Percentiles rank a stretch among this genome's conserved stretches.
phyloP scores from a whole-genome alignment of 1,140 invertebrate genomes.

The Temnothorax longispinosus region DNA sequence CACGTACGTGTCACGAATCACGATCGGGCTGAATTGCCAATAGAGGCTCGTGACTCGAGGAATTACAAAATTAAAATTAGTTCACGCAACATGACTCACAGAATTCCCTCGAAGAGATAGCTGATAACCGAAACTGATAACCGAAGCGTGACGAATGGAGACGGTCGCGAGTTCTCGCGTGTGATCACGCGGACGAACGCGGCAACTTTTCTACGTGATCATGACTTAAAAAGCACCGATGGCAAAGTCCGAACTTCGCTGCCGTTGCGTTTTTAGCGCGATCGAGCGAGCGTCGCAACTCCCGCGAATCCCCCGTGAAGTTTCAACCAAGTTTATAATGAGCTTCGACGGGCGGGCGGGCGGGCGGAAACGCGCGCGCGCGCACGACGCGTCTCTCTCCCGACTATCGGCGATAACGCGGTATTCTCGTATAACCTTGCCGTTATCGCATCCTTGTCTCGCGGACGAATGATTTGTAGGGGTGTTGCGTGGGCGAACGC shows the following conservation, averaged over 20 bases:
- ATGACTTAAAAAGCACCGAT: constrained; percentile 38
- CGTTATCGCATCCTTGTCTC: not conserved
- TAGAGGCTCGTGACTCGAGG: not conserved
- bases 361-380: too few species aligned
- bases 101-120: constrained; percentile 19
- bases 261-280: not conserved
- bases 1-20: not conserved
- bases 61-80: not conserved
- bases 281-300: not conserved
- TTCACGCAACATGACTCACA: constrained; percentile 17
- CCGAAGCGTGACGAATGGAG: not conserved
- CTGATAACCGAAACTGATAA: constrained; percentile 6
- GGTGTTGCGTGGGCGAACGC: not conserved
- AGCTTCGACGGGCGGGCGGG: not conserved
- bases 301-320: not conserved
- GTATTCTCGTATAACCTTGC: not conserved
- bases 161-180: not conserved
- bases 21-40: not conserved
- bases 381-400: not conserved
- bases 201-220: not conserved
- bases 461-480: not conserved
- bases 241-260: not conserved
- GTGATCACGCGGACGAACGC: not conserved
- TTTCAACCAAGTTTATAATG: not conserved
- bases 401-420: not conserved